A percentile compares a stretch with the other conserved stretches of the same genome.
These are phyloP conservation scores for Drosophila mulleri DNA, from an alignment of 2,888 invertebrate genomes.

Conservation along the genomic window DNA sequence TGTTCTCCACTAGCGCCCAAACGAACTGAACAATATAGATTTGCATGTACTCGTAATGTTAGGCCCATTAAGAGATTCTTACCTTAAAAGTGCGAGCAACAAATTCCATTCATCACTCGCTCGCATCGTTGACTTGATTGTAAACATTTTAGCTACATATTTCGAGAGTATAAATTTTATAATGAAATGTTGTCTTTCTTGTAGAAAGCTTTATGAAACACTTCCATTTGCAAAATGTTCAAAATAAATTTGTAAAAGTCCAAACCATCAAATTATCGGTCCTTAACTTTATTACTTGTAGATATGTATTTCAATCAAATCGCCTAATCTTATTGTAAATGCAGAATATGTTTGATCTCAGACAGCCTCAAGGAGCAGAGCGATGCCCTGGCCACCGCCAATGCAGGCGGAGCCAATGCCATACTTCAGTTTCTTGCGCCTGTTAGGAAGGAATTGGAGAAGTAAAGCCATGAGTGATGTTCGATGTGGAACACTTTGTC, in stretches of 20 bases:
- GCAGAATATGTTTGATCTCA: slow-evolving; percentile 51
- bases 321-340: slow-evolving; percentile 54
- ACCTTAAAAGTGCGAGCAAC: slow-evolving; percentile 46
- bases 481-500: not conserved
- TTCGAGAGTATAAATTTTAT: slow-evolving; percentile 44
- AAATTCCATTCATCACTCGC: slow-evolving; percentile 52
- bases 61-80: slow-evolving; percentile 66
- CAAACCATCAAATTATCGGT: slow-evolving; percentile 21
- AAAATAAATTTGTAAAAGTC: slow-evolving; percentile 59
- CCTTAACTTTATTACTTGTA: slow-evolving; percentile 15
- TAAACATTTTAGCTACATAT: slow-evolving; percentile 49
- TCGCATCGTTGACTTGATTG: slow-evolving; percentile 20
- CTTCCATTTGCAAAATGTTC: slow-evolving; percentile 57
- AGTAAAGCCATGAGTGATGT: not conserved
- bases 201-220: slow-evolving; percentile 64
- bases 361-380: slow-evolving; percentile 92
- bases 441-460: slow-evolving; percentile 79
- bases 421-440: slow-evolving; percentile 93
- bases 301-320: slow-evolving; percentile 36
- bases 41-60: slow-evolving; percentile 56
- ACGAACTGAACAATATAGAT: slow-evolving; percentile 59
- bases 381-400: slow-evolving; percentile 99
- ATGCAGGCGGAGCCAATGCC: slow-evolving; percentile 99
- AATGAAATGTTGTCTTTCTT: slow-evolving; percentile 68
- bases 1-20: slow-evolving; percentile 94